Evolutionary conservation across 2,113 vertebrate genomes (phyloP), one percentile per base, ranked within the genome.

Genomic region (Varanus komodoensis): DNA sequence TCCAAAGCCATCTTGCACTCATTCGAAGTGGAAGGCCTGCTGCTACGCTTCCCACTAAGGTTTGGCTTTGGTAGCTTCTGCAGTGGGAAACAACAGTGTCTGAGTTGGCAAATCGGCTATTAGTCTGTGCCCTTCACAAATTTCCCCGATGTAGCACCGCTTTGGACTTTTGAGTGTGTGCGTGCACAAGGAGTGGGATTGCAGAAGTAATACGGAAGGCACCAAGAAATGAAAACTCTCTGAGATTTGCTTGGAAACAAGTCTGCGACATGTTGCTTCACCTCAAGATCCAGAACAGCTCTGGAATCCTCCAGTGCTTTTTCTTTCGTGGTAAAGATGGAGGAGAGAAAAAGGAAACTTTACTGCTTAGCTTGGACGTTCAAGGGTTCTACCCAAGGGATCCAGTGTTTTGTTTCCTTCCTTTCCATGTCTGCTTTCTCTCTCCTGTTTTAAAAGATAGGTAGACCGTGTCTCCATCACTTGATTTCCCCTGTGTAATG

Each of bases 401-500:
- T 54, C 64, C 34, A 25, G 54, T 17, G 6, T 84, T 52, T 67
- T 68, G 57, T 77, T 78, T 79, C 88, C n/a, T n/a, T 23, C 69
- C 79, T 38, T 78, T 84, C 73, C 38, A 67, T 64, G 69, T 83
- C 34, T 29, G 81, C 11, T 61, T 61, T 54, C 32, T 50, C 48
- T 29, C 82, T 78, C 74, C 61, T 79, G 84, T 84, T 69, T 48
- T 79, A 84, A 85, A 79, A 69, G 52, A 50, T 73, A 82, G 29
- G 5, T 79, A 52, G 61, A 34, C n/a, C n/a, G 19, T 69, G 82
- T 32, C 48, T 82, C 14, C 67, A 71, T 29, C 23, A 52, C 61
- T 86, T 80, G 89, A 52, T 85, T 80, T 85, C 74, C 74, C 83
- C n/a, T 80, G 61, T 78, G 82, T 21, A 34, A 68, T 52, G 32